Percentiles rank a stretch among this genome's conserved stretches.
These are phyloP conservation scores for Pseudolaguvia tuberculata DNA, from an alignment of 2,113 vertebrate genomes.

Conservation along the genomic window DNA sequence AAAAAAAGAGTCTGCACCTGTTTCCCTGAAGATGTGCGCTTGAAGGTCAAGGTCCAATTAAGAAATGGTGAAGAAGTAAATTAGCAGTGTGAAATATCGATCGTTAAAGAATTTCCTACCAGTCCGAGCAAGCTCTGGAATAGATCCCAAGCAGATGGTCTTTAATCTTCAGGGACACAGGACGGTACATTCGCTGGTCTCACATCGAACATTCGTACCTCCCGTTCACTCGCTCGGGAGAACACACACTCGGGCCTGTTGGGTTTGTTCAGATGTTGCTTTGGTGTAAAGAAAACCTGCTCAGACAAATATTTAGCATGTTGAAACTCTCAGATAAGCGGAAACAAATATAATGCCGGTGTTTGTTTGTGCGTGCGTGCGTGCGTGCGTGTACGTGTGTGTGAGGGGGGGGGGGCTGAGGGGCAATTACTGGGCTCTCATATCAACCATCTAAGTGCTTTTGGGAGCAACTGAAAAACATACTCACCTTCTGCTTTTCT, in stretches of 20 bases:
- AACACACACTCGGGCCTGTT: slow-evolving; percentile 8
- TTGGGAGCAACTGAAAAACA: slow-evolving; percentile 5
- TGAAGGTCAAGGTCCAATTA: slow-evolving; percentile 46
- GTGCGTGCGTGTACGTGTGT: not conserved
- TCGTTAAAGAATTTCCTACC: slow-evolving; percentile 30
- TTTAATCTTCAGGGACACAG: slow-evolving; percentile 38
- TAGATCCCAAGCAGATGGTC: slow-evolving; percentile 46
- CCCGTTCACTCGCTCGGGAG: not conserved
- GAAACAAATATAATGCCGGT: slow-evolving; percentile 10
- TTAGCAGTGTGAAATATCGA: slow-evolving; percentile 43
- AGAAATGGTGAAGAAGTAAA: slow-evolving; percentile 39
- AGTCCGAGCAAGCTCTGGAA: slow-evolving; percentile 34
- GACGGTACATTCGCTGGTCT: slow-evolving; percentile 24
- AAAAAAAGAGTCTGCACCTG: not conserved
- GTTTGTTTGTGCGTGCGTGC: not conserved
- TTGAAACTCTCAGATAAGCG: slow-evolving; percentile 17
- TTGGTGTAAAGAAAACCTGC: not conserved
- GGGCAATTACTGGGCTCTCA: not conserved
- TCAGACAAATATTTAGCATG: not conserved
- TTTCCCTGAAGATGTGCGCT: slow-evolving; percentile 23
- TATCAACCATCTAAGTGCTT: not conserved
- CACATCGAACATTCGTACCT: not conserved
- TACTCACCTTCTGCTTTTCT: not conserved
- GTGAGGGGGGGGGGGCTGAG: not conserved
- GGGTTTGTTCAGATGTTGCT: slow-evolving; percentile 5